Evolutionary conservation across 92 coral and sea anemone genomes (phyloP), one percentile per base, ranked within the genome.

Genomic region (Phenganax marumi): DNA sequence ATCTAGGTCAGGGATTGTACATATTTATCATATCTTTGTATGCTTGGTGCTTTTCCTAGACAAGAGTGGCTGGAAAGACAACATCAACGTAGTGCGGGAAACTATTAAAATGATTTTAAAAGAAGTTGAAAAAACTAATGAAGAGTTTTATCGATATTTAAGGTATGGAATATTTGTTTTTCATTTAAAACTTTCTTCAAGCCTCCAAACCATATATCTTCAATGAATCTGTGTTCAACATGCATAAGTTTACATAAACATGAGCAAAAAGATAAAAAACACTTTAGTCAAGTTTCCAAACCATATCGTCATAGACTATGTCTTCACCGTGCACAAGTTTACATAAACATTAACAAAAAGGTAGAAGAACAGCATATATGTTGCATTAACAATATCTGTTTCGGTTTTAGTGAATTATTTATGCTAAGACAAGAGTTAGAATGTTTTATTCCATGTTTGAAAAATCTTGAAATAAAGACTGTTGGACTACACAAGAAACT

Each of bases 351-450:
- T 2, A 33, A 33, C 43, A 33, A 33, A 33, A 5, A 33, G 43
- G 43, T 33, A 1, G 43, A 33, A 33, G 43, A 33, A 33, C 43
- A 33, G 43, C 5, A 33, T 5, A 33, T 33, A 33, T 33, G 43
- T 33, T 33, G 43, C 43, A 1, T 33, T 33, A 33, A 33, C 43
- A 33, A 33, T 33, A 33, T 11, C 7, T 56, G 23, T 23, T 25
- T 24, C 10, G 12, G 48, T 74, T 74, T 74, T 52, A 74, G 79
- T n/a, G 79, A 74, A 51, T 74, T 74, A 54, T 52, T 74, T 74
- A 25, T n/a, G 11, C 4, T 74, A 49, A 74, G 79, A 74, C 63
- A 74, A 22, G 62, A 74, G 33, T 74, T 74, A 52, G 62, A 74
- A 74, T 21, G 6, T 19, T 74, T 74, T 74, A 74, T 74, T 54